These are phyloP conservation scores for Cordilura impudica DNA, from an alignment of 2,888 invertebrate genomes.

Conservation along the genomic window DNA sequence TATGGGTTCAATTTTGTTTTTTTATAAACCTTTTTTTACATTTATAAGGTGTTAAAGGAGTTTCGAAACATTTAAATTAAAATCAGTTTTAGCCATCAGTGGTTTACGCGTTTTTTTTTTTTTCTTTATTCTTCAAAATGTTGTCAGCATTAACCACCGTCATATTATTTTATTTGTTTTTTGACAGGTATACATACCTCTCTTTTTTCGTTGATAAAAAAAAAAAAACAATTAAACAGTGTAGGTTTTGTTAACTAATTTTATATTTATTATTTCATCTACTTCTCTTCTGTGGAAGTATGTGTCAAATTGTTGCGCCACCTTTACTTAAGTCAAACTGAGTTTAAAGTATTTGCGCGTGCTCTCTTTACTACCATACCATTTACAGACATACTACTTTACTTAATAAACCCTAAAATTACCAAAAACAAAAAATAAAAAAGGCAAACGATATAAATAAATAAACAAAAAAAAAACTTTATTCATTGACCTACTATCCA, in stretches of 20 bases:
- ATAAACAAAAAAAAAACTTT: conserved; percentile 35
- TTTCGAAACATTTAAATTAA: too few species aligned
- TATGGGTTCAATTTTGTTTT: too few species aligned
- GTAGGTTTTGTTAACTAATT: conserved; percentile 20
- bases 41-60: too few species aligned
- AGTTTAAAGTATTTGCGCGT: conserved; percentile 41
- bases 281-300: conserved; percentile 10
- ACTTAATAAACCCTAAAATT: conserved; percentile 51
- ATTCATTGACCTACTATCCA: conserved; percentile 68
- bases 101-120: too few species aligned
- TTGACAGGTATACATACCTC: too few species aligned
- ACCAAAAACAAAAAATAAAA: conserved; percentile 26
- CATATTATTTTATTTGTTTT: too few species aligned
- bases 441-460: conserved; percentile 20
- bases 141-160: too few species aligned
- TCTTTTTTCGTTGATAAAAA: too few species aligned
- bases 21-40: too few species aligned
- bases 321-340: background rate
- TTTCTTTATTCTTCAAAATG: too few species aligned
- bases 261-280: conserved; percentile 21
- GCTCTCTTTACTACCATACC: conserved; percentile 23
- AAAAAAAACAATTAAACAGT: too few species aligned
- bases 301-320: conserved; percentile 8
- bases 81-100: too few species aligned
- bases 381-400: background rate